These are phyloP conservation scores for Cathartes aura DNA, from an alignment of 2,113 vertebrate species.

Conservation along the genomic window DNA sequence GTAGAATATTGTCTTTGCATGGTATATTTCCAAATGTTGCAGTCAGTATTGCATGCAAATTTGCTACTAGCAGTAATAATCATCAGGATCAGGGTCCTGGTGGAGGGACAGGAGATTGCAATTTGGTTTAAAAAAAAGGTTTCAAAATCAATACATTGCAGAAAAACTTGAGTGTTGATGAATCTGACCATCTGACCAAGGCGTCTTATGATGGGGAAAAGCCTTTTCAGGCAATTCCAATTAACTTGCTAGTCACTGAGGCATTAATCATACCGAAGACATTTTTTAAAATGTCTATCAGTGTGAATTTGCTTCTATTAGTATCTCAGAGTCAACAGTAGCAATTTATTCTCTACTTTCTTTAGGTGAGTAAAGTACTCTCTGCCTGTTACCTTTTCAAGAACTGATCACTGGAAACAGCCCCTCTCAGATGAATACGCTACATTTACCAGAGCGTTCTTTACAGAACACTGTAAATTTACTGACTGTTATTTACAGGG, in stretches of 20 bases:
- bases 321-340: not conserved
- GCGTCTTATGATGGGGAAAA: not conserved
- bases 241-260: not conserved
- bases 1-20: not conserved
- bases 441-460: not conserved
- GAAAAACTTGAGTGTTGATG: not conserved
- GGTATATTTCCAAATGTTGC: not conserved
- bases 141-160: not conserved
- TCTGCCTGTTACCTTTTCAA: not conserved
- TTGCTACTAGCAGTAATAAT: not conserved
- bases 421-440: not conserved
- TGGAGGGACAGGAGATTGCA: not conserved
- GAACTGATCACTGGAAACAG: not conserved
- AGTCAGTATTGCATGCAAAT: not conserved
- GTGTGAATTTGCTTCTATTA: not conserved
- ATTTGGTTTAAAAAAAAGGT: not conserved
- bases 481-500: not conserved
- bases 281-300: not conserved
- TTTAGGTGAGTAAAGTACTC: not conserved
- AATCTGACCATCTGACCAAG: not conserved
- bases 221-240: not conserved
- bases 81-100: not conserved
- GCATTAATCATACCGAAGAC: not conserved
- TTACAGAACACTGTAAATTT: not conserved
- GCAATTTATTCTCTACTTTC: not conserved